phyloP scores from a whole-genome alignment of 2,113 vertebrate species.

The Asarcornis scutulata region DNA sequence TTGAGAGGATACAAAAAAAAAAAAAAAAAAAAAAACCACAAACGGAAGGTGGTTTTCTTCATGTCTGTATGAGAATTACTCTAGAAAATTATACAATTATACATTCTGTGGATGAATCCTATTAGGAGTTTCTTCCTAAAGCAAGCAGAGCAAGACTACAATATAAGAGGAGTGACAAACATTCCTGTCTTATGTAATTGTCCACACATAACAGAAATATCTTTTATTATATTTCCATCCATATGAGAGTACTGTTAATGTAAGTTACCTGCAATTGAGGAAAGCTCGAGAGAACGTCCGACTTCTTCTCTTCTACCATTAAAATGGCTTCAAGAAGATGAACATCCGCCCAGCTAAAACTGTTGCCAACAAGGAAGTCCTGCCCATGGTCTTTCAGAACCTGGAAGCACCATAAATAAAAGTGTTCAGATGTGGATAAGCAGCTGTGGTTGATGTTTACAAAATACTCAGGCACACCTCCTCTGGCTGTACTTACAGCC shows the following conservation, averaged over 20 bases:
- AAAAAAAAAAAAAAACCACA: not conserved
- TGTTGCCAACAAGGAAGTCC: constrained; percentile 83
- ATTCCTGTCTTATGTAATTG: not conserved
- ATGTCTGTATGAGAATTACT: not conserved
- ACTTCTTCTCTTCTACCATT: constrained; percentile 86
- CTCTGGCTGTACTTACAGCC: not conserved
- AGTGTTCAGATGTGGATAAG: not conserved
- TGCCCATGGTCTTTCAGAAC: constrained; percentile 69
- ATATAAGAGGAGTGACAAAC: not conserved
- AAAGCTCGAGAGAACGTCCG: constrained; percentile 79
- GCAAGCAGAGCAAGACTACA: not conserved
- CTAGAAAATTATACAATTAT: not conserved
- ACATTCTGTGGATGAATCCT: not conserved
- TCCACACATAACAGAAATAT: not conserved
- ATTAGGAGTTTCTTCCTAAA: not conserved
- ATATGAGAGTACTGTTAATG: not conserved
- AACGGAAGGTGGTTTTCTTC: not conserved
- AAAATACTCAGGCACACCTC: not conserved
- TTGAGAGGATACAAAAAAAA: not conserved
- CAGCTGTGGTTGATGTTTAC: not conserved
- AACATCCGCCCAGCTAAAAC: constrained; percentile 85
- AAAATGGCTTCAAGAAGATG: constrained; percentile 85
- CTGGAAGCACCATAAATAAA: constrained; percentile 52
- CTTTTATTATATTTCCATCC: not conserved
- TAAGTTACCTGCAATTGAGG: constrained; percentile 83